phyloP scores from a whole-genome alignment of 2,797 vertebrate genomes.

The Ibycter americanus region DNA sequence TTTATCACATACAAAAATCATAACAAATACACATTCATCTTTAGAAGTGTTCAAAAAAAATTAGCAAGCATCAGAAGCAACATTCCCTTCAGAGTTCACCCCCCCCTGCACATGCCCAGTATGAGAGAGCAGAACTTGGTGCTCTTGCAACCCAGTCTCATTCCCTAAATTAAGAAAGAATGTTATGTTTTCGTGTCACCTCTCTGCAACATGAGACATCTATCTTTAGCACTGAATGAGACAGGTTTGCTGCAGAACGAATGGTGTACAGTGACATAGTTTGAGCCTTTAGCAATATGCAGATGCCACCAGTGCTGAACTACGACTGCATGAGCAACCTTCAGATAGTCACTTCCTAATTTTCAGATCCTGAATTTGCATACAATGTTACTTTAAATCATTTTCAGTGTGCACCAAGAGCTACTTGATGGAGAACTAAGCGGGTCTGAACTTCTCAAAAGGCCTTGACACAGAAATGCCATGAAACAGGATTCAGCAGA shows the following conservation, averaged over 20 bases:
- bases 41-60: neutral
- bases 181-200: neutral
- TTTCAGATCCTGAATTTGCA: neutral
- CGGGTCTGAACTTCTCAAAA: neutral
- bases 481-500: neutral
- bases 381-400: neutral
- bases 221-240: neutral
- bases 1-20: neutral
- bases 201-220: neutral
- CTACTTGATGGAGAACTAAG: neutral
- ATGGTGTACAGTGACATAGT: fast-evolving
- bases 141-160: neutral
- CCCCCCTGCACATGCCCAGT: fast-evolving
- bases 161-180: neutral
- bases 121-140: neutral
- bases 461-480: neutral
- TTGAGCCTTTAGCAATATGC: neutral
- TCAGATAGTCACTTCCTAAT: fast-evolving
- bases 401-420: neutral
- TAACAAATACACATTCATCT: neutral
- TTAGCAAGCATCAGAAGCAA: neutral
- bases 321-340: fast-evolving
- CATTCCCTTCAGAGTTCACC: neutral
- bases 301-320: neutral
- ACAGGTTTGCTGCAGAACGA: neutral